Evolutionary conservation across 2,888 invertebrate genomes (phyloP).

Genomic region (Minunthozetes semirufus): DNA sequence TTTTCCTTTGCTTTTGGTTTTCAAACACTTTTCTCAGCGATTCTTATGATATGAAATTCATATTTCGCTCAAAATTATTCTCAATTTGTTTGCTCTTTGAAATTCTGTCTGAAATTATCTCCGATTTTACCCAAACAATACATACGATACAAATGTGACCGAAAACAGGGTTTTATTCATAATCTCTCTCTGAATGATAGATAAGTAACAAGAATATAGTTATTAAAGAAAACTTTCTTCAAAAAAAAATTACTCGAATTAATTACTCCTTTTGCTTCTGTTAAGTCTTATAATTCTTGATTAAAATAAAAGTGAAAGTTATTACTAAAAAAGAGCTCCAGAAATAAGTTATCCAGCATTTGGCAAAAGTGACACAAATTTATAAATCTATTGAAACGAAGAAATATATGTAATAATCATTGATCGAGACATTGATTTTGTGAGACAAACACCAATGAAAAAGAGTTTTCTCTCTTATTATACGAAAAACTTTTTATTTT

Average conservation of each 20-base stretch:
- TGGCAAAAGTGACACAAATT: too few species aligned
- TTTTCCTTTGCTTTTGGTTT: background rate
- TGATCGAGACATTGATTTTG: background rate
- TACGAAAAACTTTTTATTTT: background rate
- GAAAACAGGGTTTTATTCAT: conserved; percentile 11
- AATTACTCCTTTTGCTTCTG: background rate
- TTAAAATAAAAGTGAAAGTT: background rate
- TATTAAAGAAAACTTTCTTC: too few species aligned
- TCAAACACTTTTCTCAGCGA: background rate
- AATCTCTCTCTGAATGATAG: background rate
- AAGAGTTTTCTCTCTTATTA: background rate
- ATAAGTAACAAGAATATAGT: too few species aligned
- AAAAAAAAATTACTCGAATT: conserved; percentile 14
- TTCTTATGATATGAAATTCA: background rate
- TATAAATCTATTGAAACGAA: background rate
- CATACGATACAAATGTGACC: background rate
- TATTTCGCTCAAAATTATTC: conserved; percentile 1
- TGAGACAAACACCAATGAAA: background rate
- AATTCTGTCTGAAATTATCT: background rate
- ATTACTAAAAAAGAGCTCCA: background rate
- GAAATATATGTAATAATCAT: too few species aligned
- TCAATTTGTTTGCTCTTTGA: background rate
- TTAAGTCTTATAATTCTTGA: background rate
- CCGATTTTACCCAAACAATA: background rate
- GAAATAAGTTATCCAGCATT: too few species aligned